A percentile compares a stretch with the other conserved stretches of the same genome.
Conservation (phyloP, 2,113 vertebrate species). For the Butastur rufipennis region DNA sequence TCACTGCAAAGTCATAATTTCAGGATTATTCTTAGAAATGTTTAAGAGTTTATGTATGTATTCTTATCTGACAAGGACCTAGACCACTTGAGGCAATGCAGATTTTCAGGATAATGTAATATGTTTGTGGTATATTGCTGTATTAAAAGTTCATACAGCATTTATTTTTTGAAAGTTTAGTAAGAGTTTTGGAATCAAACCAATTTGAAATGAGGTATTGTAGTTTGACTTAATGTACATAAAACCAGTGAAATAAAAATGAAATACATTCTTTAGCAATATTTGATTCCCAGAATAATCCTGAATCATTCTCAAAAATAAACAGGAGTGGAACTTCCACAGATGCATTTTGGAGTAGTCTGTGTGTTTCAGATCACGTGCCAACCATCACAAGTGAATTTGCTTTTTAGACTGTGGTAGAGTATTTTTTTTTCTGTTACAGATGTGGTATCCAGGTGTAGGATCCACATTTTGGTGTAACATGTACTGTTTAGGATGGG, state of each 20-base stretch:
- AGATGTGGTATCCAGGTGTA: neutral
- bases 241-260: neutral
- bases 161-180: neutral
- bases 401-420: neutral
- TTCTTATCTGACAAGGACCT: neutral
- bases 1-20: neutral
- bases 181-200: neutral
- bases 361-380: neutral
- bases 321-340: neutral
- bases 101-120: neutral
- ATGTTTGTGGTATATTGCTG: neutral
- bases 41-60: neutral
- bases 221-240: neutral
- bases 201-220: neutral
- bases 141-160: neutral
- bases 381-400: neutral
- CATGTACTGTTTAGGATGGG: neutral
- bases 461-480: neutral
- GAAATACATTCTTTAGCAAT: neutral
- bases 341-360: neutral
- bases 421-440: neutral
- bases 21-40: neutral
- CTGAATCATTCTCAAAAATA: neutral
- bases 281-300: neutral
- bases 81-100: neutral